These are phyloP conservation scores for Yasuhikotakia modesta DNA, from an alignment of 2,797 vertebrate genomes.

Conservation along the genomic window DNA sequence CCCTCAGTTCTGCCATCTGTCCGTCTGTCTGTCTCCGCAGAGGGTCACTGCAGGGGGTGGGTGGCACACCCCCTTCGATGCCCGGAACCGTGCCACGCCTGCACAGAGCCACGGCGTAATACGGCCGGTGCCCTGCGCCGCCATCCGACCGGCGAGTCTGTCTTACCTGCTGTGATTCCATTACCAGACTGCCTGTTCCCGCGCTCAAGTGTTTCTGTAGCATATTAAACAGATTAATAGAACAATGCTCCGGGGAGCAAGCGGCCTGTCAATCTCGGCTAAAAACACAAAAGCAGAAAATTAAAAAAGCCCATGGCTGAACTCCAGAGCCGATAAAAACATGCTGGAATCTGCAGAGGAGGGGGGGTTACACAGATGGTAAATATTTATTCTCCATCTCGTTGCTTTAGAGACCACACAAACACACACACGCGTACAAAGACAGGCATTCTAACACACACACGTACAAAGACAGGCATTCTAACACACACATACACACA, in stretches of 20 bases:
- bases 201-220: constrained; percentile 80
- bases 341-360: constrained; percentile 70
- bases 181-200: constrained; percentile 77
- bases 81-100: constrained; percentile 55
- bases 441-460: constrained; percentile 40
- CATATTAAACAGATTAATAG: constrained; percentile 91
- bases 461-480: too few species aligned
- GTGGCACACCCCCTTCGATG: constrained; percentile 57
- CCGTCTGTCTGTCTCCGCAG: constrained; percentile 64
- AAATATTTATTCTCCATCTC: constrained; percentile 81
- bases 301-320: constrained; percentile 86
- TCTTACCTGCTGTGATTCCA: constrained; percentile 80
- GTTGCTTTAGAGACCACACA: constrained; percentile 68
- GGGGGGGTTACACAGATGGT: constrained; percentile 73
- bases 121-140: constrained; percentile 64
- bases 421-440: constrained; percentile 54
- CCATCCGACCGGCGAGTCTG: constrained; percentile 74
- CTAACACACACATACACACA: constrained; percentile 34
- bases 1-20: constrained; percentile 67
- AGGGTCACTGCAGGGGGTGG: constrained; percentile 63
- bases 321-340: constrained; percentile 81
- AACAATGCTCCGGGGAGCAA: constrained; percentile 82
- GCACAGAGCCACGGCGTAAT: constrained; percentile 58
- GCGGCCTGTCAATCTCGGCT: constrained; percentile 78
- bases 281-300: constrained; percentile 87